phyloP scores from a whole-genome alignment of 2,797 vertebrate species.

The Pantherophis vulpinus region DNA sequence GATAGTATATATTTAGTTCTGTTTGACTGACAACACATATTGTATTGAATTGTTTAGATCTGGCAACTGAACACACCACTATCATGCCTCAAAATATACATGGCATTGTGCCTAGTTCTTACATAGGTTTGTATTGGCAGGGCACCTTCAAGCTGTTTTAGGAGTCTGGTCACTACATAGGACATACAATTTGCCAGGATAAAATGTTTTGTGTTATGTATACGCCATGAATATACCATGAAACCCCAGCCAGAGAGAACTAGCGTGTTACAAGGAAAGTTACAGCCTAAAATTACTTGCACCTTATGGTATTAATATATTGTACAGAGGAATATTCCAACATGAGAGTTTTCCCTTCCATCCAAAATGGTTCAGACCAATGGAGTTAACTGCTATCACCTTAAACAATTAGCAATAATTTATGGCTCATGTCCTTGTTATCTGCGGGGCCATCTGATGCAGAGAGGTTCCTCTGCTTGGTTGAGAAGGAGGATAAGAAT shows the following conservation, averaged over 20 bases:
- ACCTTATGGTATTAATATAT: not conserved
- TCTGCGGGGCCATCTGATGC: not conserved
- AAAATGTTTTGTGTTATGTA: not conserved
- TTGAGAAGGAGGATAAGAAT: not conserved
- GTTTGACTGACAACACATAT: not conserved
- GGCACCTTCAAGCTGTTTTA: not conserved
- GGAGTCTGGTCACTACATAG: not conserved
- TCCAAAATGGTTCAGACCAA: not conserved
- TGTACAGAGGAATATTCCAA: not conserved
- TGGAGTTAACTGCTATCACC: not conserved
- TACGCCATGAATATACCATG: not conserved
- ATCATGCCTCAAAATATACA: not conserved
- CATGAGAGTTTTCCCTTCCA: rapidly evolving
- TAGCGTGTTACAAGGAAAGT: not conserved
- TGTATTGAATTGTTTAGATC: not conserved
- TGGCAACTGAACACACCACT: not conserved
- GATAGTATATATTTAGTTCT: not conserved
- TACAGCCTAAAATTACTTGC: not conserved
- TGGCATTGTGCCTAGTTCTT: not conserved
- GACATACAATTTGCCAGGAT: not conserved
- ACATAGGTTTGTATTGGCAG: not conserved
- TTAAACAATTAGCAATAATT: not conserved
- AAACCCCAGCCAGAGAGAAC: not conserved
- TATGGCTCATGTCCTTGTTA: not conserved
- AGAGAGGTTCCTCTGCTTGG: not conserved